phyloP scores from a whole-genome alignment of 2,113 vertebrate species.

The Labrus mixtus region DNA sequence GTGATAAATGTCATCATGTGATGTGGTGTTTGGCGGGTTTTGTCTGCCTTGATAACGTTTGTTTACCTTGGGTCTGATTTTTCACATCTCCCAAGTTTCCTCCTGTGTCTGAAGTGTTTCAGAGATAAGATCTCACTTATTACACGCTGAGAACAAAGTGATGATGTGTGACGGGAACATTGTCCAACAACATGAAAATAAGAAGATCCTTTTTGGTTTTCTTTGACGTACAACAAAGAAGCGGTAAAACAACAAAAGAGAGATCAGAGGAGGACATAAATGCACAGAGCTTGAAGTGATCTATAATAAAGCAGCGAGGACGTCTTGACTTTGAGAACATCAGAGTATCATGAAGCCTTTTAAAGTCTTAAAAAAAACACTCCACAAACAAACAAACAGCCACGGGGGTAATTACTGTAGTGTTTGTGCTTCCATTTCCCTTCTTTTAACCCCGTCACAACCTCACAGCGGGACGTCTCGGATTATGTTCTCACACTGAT shows the following conservation, averaged over 20 bases:
- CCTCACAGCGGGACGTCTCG: background rate
- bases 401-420: background rate
- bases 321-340: background rate
- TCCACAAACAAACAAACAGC: background rate
- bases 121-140: background rate
- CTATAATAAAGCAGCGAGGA: background rate
- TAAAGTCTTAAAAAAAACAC: background rate
- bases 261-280: background rate
- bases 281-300: background rate
- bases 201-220: too few relatives aligned
- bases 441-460: background rate
- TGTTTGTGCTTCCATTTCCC: background rate
- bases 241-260: too few relatives aligned
- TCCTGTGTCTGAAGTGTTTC: background rate
- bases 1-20: too few relatives aligned
- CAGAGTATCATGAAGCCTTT: background rate
- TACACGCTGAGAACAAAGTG: too few relatives aligned
- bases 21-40: too few relatives aligned
- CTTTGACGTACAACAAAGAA: too few relatives aligned
- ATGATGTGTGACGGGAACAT: too few relatives aligned
- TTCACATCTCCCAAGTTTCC: background rate
- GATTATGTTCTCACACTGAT: slow-evolving; percentile 1
- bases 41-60: too few relatives aligned
- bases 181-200: too few relatives aligned
- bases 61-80: too few relatives aligned